These are phyloP conservation scores for Echeneis naucrates DNA, from an alignment of 2,797 vertebrate genomes.

Conservation along the genomic window DNA sequence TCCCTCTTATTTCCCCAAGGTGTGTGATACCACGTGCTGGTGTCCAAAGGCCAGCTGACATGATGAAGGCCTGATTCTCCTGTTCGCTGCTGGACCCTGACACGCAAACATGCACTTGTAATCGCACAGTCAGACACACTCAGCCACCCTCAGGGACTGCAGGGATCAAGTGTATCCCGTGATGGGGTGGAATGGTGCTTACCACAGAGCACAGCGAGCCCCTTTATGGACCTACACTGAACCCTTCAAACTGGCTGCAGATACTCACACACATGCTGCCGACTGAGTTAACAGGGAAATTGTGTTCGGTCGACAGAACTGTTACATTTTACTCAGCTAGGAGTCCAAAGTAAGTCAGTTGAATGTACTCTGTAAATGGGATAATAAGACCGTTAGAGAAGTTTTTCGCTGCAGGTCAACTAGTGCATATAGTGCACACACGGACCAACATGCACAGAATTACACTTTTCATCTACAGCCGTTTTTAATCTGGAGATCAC, in stretches of 20 bases:
- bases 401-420: too few relatives aligned
- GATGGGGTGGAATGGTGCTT: conserved; percentile 34
- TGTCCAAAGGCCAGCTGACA: conserved; percentile 47
- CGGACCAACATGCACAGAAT: too few relatives aligned
- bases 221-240: conserved; percentile 39
- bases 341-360: too few relatives aligned
- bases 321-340: too few relatives aligned
- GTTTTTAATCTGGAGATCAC: neutral
- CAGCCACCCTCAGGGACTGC: conserved; percentile 25
- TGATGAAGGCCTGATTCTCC: conserved; percentile 58
- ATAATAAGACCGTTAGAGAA: too few relatives aligned
- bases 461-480: neutral
- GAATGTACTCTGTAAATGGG: too few relatives aligned
- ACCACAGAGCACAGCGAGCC: conserved; percentile 9
- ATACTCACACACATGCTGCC: conserved; percentile 7
- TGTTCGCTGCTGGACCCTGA: conserved; percentile 17
- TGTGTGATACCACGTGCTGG: conserved; percentile 32
- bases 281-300: neutral
- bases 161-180: conserved; percentile 14
- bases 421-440: too few relatives aligned
- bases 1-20: conserved; percentile 45
- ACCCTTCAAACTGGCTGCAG: conserved; percentile 5
- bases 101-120: conserved; percentile 23
- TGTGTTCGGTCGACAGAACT: neutral
- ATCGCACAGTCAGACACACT: conserved; percentile 6